Conservation (phyloP, 2,797 vertebrate genomes). For the Aselliscus stoliczkanus region DNA sequence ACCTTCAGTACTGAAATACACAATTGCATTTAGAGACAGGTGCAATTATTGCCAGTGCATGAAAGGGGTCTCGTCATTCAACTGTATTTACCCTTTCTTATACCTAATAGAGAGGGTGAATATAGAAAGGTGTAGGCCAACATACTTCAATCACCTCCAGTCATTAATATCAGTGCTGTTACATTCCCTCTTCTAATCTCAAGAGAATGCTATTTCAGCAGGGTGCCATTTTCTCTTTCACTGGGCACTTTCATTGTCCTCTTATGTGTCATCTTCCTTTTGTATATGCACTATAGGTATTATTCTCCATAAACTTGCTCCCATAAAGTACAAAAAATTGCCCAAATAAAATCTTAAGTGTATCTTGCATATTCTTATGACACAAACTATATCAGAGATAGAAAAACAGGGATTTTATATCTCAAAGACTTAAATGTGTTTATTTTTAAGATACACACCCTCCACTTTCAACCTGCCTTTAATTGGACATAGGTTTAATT, state of each 20-base stretch:
- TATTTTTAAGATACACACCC: neutral
- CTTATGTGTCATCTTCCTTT: neutral
- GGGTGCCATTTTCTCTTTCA: neutral
- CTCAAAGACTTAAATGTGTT: neutral
- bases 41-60: neutral
- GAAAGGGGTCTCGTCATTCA: neutral
- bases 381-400: neutral
- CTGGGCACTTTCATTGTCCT: no score
- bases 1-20: neutral
- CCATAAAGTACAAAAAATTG: neutral
- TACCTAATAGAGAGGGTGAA: neutral
- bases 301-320: neutral
- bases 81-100: neutral
- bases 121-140: neutral
- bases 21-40: neutral
- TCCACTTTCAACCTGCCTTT: neutral
- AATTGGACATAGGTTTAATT: neutral
- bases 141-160: neutral
- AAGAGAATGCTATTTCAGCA: neutral
- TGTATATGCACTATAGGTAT: neutral
- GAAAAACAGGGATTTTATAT: neutral
- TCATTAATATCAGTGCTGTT: neutral
- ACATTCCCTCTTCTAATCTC: neutral
- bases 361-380: neutral
- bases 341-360: neutral